Evolutionary conservation across 2,888 invertebrate genomes (phyloP).

Genomic region (Amphipyra tragopoginis): DNA sequence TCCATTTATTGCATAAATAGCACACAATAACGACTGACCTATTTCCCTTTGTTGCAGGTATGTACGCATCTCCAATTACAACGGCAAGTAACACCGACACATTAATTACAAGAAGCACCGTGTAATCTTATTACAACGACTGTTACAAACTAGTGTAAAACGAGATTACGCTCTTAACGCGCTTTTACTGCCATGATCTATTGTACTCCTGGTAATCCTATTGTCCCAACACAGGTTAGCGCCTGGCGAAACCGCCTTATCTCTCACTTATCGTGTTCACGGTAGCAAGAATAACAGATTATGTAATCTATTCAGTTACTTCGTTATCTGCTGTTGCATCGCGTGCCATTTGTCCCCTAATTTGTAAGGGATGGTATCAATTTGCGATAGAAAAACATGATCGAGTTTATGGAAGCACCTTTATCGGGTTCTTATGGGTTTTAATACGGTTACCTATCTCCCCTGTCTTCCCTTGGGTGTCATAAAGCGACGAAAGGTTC

Average conservation of each 20-base stretch:
- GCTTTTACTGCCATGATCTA: conserved; percentile 70
- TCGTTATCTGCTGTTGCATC: conserved; percentile 51
- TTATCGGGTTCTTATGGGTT: conserved; percentile 31
- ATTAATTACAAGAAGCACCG: conserved; percentile 61
- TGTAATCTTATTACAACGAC: conserved; percentile 82
- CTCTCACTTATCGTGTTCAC: conserved; percentile 63
- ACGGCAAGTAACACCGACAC: conserved; percentile 49
- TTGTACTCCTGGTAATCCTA: conserved; percentile 81
- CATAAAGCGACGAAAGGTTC: background rate
- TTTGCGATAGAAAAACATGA: conserved; percentile 52
- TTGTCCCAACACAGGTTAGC: conserved; percentile 74
- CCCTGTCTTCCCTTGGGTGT: conserved; percentile 14
- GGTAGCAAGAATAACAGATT: conserved; percentile 60
- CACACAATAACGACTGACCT: conserved; percentile 19
- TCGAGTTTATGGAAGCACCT: conserved; percentile 34
- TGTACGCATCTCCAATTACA: conserved; percentile 70
- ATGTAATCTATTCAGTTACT: conserved; percentile 57
- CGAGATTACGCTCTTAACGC: conserved; percentile 76
- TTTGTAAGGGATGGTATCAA: conserved; percentile 58
- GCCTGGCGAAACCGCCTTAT: conserved; percentile 72
- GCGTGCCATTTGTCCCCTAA: conserved; percentile 35
- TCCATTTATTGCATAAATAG: background rate
- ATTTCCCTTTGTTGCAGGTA: conserved; percentile 68
- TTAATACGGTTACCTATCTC: conserved; percentile 18
- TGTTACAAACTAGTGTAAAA: conserved; percentile 75